A percentile compares a stretch with the other conserved stretches of the same genome.
Conservation (phyloP, 2,113 vertebrate species). For the Dendropsophus ebraccatus region DNA sequence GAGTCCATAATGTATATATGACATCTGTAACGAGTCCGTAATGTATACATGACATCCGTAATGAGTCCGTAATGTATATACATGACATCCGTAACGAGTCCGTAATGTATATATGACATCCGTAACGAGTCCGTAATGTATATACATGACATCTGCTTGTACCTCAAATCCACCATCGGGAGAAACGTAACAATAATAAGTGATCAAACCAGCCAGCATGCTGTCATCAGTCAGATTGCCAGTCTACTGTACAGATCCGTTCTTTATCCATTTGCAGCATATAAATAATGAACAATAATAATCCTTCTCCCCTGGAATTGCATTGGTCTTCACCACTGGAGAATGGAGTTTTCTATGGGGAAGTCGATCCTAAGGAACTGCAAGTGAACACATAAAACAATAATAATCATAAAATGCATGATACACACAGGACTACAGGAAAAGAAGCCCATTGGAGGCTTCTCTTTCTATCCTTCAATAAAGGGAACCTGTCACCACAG, state of each 20-base stretch:
- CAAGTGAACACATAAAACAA: neutral
- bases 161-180: neutral
- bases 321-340: neutral
- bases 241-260: neutral
- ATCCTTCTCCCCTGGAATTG: neutral
- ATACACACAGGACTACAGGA: neutral
- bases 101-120: neutral
- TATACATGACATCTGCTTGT: neutral
- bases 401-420: neutral
- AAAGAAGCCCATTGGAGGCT: neutral
- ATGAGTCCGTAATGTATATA: neutral
- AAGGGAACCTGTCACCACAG: too few relatives aligned
- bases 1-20: neutral
- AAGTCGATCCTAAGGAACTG: neutral
- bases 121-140: too few relatives aligned
- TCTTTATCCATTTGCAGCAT: neutral
- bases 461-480: too few relatives aligned
- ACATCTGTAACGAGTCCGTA: neutral
- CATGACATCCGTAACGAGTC: neutral
- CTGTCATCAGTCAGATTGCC: neutral
- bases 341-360: neutral
- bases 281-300: conserved; percentile 3
- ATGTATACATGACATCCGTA: neutral
- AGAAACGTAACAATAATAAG: neutral
- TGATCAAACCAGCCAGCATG: neutral